Evolutionary conservation across 1,140 invertebrate genomes (phyloP), one percentile per base, ranked within the genome.

Genomic region (Whitmania pigra): DNA sequence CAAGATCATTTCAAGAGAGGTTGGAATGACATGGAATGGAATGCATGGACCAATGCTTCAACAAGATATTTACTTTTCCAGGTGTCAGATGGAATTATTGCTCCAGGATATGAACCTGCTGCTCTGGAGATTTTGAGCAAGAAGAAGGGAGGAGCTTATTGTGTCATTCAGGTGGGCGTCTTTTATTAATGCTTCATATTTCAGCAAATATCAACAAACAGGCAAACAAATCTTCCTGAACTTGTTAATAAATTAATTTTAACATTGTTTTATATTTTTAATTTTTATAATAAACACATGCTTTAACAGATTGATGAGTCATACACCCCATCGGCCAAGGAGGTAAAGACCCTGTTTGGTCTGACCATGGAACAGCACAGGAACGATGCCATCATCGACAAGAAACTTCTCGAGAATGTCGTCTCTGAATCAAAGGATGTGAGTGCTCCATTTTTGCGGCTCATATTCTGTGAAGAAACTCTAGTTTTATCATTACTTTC

Each of bases 71-170:
- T 17, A 17, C 9, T 60, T 60, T 75, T 76, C 17, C 72, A 85
- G 84, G 93, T 99, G 0, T 97, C 94, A 3, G 96, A 99, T 84
- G 96, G 96, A 53, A 89, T 99, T 53, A 91, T 98, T 75, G 95
- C 96, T 0, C 93, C 95, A 6, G 91, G 89, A 7, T 98, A 95
- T 79, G 84, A 87, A 0, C 81, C 86, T 0, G 90, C 89, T 77
- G 96, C 95, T 1, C 79, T 98, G 22, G 85, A 88, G 74, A 85
- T 97, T n/a, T 81, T 99, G 17, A 90, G 88, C 73, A 97, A 97
- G 80, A 99, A 99, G 82, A 99, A 99, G 81, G 89, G 88, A 76
- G 95, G 94, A 15, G 87, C 82, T 53, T 99, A 97, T 80, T 97
- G 94, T 78, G 85, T 99, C 13, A 81, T 99, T 11, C 86, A 91